phyloP scores from a whole-genome alignment of 2,113 vertebrate species.

The Actenoides lindsayi region DNA sequence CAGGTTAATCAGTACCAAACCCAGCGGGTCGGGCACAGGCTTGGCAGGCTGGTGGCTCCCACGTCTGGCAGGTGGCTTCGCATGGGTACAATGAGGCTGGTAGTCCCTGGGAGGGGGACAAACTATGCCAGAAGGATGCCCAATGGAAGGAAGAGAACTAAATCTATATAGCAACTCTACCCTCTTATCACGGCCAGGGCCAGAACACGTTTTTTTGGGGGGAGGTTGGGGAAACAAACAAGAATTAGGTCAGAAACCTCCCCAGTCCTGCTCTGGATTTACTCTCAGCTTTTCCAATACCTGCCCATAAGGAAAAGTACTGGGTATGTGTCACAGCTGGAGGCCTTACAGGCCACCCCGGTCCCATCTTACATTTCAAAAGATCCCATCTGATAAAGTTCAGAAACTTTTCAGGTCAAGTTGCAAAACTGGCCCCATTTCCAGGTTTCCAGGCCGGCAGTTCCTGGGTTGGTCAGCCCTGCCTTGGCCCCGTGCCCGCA shows the following conservation, averaged over 20 bases:
- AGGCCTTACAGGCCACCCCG: rapidly evolving
- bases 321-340: rapidly evolving
- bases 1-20: not conserved
- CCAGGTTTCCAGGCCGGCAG: not conserved
- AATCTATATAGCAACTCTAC: not conserved
- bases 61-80: not conserved
- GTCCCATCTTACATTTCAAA: rapidly evolving
- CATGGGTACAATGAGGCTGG: rapidly evolving
- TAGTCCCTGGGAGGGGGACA: not conserved
- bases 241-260: not conserved
- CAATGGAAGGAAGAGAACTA: rapidly evolving
- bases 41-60: not conserved
- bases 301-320: not conserved
- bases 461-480: not conserved
- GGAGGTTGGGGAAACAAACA: rapidly evolving
- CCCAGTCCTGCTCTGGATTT: too few species aligned
- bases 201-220: not conserved
- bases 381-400: not conserved
- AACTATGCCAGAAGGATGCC: too few species aligned
- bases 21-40: not conserved
- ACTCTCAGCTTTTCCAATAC: rapidly evolving
- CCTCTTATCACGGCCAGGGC: rapidly evolving
- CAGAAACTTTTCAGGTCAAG: not conserved
- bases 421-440: not conserved
- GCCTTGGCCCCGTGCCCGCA: not conserved